A percentile compares a stretch with the other conserved stretches of the same genome.
These are phyloP conservation scores for Antedon mediterranea DNA, from an alignment of 53 echinoderm and acorn worm genomes.

Conservation along the genomic window DNA sequence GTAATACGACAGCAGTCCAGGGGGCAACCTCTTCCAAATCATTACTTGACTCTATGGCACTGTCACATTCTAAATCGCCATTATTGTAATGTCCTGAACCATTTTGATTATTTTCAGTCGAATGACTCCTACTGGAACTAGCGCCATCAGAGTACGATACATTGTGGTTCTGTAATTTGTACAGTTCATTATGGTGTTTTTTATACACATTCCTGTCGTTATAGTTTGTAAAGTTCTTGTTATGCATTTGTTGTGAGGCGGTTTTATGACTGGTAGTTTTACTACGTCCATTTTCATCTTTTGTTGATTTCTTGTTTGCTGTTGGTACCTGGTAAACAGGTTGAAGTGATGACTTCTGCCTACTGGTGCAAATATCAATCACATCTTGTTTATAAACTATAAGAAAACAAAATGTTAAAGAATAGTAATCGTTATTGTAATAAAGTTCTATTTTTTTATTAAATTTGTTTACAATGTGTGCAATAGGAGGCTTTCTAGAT, in stretches of 20 bases:
- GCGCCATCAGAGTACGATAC: not conserved
- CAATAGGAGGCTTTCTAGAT: too few species aligned
- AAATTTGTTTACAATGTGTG: too few species aligned
- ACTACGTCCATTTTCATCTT: not conserved
- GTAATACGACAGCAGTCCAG: slow-evolving; percentile 72
- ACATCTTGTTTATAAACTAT: slow-evolving; percentile 98
- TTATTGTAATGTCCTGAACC: not conserved
- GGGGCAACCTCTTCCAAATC: slow-evolving; percentile 12
- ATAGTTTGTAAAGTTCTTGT: not conserved
- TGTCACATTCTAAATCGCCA: not conserved
- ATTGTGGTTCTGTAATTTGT: not conserved
- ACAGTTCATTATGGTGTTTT: slow-evolving; percentile 3
- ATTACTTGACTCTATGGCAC: not conserved
- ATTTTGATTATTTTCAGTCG: not conserved
- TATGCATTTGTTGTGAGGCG: not conserved
- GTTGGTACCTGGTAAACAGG: slow-evolving; percentile 56
- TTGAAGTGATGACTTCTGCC: slow-evolving; percentile 39
- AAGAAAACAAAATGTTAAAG: too few species aligned
- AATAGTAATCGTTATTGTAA: too few species aligned
- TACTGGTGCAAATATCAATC: slow-evolving; percentile 64
- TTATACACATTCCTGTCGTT: not conserved
- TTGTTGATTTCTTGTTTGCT: not conserved
- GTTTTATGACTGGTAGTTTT: too few species aligned
- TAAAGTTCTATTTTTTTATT: too few species aligned
- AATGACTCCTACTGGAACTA: not conserved